phyloP scores from a whole-genome alignment of 2,113 vertebrate genomes.

The Tupaia chinensis region DNA sequence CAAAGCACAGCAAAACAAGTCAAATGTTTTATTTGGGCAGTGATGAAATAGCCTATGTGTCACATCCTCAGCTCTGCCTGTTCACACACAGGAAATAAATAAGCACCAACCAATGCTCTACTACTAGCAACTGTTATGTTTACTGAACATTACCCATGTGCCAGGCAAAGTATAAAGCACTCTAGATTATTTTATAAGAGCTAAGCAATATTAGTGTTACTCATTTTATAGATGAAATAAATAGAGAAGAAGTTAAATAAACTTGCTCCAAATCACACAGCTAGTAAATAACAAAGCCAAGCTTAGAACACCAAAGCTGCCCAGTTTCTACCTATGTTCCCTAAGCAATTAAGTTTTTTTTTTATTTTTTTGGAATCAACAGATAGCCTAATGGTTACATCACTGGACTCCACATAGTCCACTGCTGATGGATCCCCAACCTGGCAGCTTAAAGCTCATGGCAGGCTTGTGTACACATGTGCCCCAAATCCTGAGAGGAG shows the following conservation, averaged over 20 bases:
- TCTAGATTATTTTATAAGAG: background rate
- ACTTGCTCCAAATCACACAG: background rate
- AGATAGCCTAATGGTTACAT: too few species aligned
- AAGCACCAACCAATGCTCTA: background rate
- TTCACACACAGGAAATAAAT: background rate
- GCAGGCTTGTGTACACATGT: too few species aligned
- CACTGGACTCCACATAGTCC: too few species aligned
- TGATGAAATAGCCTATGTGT: background rate
- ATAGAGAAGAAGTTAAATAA: conserved; percentile 8
- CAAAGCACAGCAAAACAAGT: conserved; percentile 20
- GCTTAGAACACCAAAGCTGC: background rate
- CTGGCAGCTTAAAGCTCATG: too few species aligned
- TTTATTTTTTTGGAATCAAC: background rate
- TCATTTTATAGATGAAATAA: conserved; percentile 8
- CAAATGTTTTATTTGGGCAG: background rate
- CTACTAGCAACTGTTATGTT: background rate
- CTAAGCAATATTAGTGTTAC: background rate
- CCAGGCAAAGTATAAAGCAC: background rate
- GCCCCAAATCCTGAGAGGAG: too few species aligned
- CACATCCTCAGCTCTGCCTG: background rate
- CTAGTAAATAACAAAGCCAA: background rate
- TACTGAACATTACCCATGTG: background rate
- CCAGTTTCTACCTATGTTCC: background rate
- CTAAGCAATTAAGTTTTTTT: background rate
- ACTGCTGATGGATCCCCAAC: too few species aligned